These are phyloP conservation scores for Parnassius apollo DNA, from an alignment of 2,888 invertebrate species.

Conservation along the genomic window DNA sequence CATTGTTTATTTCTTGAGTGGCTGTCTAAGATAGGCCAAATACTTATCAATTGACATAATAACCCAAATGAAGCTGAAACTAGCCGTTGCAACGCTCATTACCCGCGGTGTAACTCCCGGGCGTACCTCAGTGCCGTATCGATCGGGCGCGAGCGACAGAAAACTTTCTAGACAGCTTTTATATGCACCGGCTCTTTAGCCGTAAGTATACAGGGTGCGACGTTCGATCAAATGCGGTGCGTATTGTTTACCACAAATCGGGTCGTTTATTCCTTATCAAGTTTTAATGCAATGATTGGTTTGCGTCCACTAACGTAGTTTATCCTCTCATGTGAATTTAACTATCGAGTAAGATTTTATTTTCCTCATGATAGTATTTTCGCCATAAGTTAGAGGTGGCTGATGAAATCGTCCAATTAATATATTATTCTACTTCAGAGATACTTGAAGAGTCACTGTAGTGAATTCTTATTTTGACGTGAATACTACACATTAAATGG, in stretches of 20 bases:
- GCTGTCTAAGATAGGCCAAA: background rate
- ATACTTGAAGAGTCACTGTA: no score
- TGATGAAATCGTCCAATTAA: no score
- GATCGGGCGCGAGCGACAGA: slow-evolving; percentile 76
- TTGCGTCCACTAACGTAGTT: background rate
- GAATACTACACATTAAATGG: no score
- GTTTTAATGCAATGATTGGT: slow-evolving; percentile 10
- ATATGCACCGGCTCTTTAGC: slow-evolving; percentile 78
- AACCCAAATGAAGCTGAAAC: slow-evolving; percentile 72
- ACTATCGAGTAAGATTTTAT: no score
- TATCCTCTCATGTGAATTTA: no score
- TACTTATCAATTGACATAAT: slow-evolving; percentile 65
- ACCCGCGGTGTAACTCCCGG: slow-evolving; percentile 59
- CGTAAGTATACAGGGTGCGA: slow-evolving; percentile 53
- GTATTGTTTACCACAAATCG: slow-evolving; percentile 39
- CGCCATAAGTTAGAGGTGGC: no score
- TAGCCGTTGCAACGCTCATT: slow-evolving; percentile 69
- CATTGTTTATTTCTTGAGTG: no score
- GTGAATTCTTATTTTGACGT: no score
- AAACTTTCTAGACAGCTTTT: slow-evolving; percentile 82
- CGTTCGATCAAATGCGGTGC: slow-evolving; percentile 50
- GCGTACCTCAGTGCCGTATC: slow-evolving; percentile 67
- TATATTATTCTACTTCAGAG: no score
- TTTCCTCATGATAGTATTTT: no score
- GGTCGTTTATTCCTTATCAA: slow-evolving; percentile 34